Evolutionary conservation across 2,797 vertebrate species (phyloP).

Genomic region (Merluccius polli): DNA sequence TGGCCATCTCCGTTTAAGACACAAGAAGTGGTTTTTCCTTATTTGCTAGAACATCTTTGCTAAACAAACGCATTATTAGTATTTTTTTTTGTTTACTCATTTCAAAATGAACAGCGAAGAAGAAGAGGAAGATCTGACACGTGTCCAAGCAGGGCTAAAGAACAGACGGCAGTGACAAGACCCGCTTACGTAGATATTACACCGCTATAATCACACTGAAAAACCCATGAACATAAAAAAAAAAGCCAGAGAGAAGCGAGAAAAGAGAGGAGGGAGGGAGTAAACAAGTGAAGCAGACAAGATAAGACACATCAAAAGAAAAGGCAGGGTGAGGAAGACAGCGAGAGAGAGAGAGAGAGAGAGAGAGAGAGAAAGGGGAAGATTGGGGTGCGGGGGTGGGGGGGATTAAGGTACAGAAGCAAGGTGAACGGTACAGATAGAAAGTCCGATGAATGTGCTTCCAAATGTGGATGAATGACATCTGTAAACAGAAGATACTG

Average conservation of each 20-base stretch:
- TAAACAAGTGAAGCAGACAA: constrained; percentile 3
- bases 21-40: constrained; percentile 59
- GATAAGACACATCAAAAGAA: not conserved
- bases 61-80: not conserved
- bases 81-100: not conserved
- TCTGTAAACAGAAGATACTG: constrained; percentile 68
- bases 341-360: too few relatives aligned
- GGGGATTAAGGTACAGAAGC: not conserved
- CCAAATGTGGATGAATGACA: constrained; percentile 44
- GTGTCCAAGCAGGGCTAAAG: too few relatives aligned
- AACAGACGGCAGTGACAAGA: too few relatives aligned
- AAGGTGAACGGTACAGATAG: constrained; percentile 32
- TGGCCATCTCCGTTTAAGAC: constrained; percentile 69
- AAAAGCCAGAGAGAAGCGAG: not conserved
- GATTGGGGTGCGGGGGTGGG: not conserved
- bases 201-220: constrained; percentile 51
- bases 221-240: constrained; percentile 17
- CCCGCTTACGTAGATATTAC: constrained; percentile 25
- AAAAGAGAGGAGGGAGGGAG: not conserved
- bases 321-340: not conserved
- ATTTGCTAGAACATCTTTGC: constrained; percentile 48
- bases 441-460: constrained; percentile 60
- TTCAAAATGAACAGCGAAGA: not conserved
- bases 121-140: not conserved
- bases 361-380: too few relatives aligned